Percentiles rank a stretch among this genome's conserved stretches.
These are phyloP conservation scores for Mus spretus DNA, from an alignment of 2,797 vertebrate species.

Conservation along the genomic window DNA sequence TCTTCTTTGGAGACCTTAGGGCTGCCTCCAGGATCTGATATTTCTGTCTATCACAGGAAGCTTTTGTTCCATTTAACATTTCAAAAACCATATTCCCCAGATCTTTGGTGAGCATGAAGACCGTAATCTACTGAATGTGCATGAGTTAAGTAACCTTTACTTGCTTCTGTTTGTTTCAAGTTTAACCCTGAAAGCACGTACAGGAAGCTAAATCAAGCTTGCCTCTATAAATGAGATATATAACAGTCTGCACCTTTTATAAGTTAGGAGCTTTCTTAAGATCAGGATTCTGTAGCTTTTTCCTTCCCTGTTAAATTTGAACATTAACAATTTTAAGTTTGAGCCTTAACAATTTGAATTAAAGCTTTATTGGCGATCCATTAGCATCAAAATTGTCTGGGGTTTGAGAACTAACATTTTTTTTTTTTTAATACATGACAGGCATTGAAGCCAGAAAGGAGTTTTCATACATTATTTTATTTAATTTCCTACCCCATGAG, in stretches of 20 bases:
- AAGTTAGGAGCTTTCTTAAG: neutral
- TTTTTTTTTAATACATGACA: neutral
- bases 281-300: neutral
- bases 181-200: neutral
- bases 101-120: neutral
- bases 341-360: neutral
- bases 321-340: neutral
- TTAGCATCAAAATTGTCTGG: too few relatives aligned
- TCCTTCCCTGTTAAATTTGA: neutral
- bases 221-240: neutral
- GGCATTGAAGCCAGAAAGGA: neutral
- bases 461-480: neutral
- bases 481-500: neutral
- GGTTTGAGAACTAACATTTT: neutral
- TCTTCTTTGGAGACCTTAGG: neutral
- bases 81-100: neutral
- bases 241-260: neutral
- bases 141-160: neutral
- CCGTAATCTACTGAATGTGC: too few relatives aligned
- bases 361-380: neutral
- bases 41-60: neutral
- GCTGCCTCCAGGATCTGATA: neutral
- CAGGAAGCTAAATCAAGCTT: neutral
- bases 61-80: neutral
- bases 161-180: neutral